These are phyloP conservation scores for Lycophotia porphyrea DNA, from an alignment of 2,888 invertebrate genomes.

Conservation along the genomic window DNA sequence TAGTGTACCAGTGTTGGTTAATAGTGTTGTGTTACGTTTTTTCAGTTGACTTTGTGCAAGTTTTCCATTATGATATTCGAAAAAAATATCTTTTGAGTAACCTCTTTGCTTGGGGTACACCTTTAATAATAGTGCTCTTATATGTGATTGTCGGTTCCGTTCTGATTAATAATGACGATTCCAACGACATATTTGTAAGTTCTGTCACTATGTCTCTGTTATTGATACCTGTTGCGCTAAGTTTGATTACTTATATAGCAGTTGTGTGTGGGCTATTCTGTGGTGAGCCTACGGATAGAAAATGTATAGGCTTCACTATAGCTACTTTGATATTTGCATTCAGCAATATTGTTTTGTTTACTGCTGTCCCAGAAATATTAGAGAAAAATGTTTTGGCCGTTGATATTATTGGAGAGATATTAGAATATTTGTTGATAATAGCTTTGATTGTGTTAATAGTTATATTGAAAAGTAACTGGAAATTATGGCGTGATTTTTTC, in stretches of 20 bases:
- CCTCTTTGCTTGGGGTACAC: slow-evolving; percentile 40
- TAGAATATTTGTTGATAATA: slow-evolving; percentile 25
- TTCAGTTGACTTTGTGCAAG: slow-evolving; percentile 37
- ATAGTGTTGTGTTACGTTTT: slow-evolving; percentile 44
- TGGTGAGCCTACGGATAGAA: background rate
- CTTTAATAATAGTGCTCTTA: slow-evolving; percentile 18
- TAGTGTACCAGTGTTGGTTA: slow-evolving; percentile 39
- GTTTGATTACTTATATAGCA: slow-evolving; percentile 39
- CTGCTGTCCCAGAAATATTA: background rate
- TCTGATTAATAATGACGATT: slow-evolving; percentile 21
- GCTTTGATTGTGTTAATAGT: slow-evolving; percentile 31
- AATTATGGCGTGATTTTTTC: slow-evolving; percentile 34
- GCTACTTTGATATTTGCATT: slow-evolving; percentile 32
- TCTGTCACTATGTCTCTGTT: background rate
- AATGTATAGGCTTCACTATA: slow-evolving; percentile 16
- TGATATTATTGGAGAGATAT: slow-evolving; percentile 19
- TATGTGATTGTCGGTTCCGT: slow-evolving; percentile 31
- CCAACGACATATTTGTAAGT: slow-evolving; percentile 28
- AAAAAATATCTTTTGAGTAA: slow-evolving; percentile 27
- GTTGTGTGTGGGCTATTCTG: slow-evolving; percentile 31
- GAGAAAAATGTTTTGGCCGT: background rate
- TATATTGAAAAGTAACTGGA: slow-evolving; percentile 42
- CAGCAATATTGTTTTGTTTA: slow-evolving; percentile 23
- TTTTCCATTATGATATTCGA: slow-evolving; percentile 29
- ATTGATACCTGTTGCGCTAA: slow-evolving; percentile 42